These are phyloP conservation scores for Piaya cayana DNA, from an alignment of 2,113 vertebrate genomes.

Conservation along the genomic window DNA sequence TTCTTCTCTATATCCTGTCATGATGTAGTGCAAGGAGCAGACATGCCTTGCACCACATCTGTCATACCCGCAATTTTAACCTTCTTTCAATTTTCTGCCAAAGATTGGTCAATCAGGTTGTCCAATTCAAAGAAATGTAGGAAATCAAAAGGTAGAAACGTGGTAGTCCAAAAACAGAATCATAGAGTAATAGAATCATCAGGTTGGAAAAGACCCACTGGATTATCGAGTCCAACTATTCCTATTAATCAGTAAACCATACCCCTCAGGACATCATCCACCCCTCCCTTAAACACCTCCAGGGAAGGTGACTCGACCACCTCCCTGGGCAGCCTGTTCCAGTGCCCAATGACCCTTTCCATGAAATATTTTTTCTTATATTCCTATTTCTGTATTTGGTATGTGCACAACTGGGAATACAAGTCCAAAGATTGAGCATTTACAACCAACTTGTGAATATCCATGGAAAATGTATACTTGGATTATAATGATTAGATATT, in stretches of 20 bases:
- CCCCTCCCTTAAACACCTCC: no score
- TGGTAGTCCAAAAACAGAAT: not conserved
- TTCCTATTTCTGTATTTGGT: no score
- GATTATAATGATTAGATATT: not conserved
- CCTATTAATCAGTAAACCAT: no score
- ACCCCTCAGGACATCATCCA: no score
- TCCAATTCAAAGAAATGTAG: not conserved
- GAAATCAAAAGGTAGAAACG: not conserved
- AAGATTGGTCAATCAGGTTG: not conserved
- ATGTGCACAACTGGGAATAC: not conserved
- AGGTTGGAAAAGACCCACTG: no score
- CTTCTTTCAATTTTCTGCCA: not conserved
- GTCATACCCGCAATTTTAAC: not conserved
- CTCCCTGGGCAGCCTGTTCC: no score
- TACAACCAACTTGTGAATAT: not conserved
- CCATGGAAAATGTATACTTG: fast-evolving
- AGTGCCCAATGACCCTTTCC: no score
- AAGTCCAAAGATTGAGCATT: not conserved
- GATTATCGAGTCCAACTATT: no score
- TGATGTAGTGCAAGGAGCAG: not conserved
- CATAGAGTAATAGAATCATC: no score
- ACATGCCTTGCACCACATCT: not conserved
- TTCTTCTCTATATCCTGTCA: not conserved
- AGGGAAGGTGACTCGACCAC: no score
- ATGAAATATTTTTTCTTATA: no score